Conservation (phyloP, 2,797 vertebrate species). For the Podarcis siculus region DNA sequence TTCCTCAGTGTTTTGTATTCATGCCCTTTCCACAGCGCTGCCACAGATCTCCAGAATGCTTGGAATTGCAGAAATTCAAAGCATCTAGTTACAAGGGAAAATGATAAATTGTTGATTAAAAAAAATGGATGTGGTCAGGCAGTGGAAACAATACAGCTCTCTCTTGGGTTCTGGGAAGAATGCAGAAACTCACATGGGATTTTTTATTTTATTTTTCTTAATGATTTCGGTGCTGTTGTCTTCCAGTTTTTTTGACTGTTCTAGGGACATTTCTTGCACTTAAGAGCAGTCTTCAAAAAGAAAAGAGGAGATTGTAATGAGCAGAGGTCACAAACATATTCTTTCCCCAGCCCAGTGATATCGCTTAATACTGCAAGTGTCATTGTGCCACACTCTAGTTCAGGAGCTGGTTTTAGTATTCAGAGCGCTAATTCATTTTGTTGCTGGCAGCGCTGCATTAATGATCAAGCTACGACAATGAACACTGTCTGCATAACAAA, state of each 20-base stretch:
- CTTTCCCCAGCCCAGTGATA: conserved; percentile 52
- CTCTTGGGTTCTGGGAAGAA: conserved; percentile 55
- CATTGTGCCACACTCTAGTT: conserved; percentile 65
- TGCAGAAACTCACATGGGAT: conserved; percentile 42
- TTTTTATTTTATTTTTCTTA: conserved; percentile 22
- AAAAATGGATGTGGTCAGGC: conserved; percentile 47
- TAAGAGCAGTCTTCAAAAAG: conserved; percentile 60
- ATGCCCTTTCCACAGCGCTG: conserved; percentile 48
- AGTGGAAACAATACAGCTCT: conserved; percentile 58
- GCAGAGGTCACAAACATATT: conserved; percentile 56
- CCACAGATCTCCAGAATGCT: conserved; percentile 57
- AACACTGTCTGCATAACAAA: conserved; percentile 81
- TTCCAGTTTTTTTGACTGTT: conserved; percentile 45
- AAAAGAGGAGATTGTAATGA: conserved; percentile 50
- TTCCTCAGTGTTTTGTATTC: conserved; percentile 59
- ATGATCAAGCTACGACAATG: conserved; percentile 74
- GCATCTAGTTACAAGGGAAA: conserved; percentile 53
- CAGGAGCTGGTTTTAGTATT: conserved; percentile 69
- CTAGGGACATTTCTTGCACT: conserved; percentile 40
- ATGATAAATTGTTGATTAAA: conserved; percentile 62
- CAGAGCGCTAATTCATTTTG: conserved; percentile 77
- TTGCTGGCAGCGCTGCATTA: conserved; percentile 75
- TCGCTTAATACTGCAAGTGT: conserved; percentile 70
- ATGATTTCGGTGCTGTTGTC: conserved; percentile 53
- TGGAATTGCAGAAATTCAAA: conserved; percentile 71